Conservation (phyloP, 2,888 invertebrate species). For the Limnephilus rhombicus region DNA sequence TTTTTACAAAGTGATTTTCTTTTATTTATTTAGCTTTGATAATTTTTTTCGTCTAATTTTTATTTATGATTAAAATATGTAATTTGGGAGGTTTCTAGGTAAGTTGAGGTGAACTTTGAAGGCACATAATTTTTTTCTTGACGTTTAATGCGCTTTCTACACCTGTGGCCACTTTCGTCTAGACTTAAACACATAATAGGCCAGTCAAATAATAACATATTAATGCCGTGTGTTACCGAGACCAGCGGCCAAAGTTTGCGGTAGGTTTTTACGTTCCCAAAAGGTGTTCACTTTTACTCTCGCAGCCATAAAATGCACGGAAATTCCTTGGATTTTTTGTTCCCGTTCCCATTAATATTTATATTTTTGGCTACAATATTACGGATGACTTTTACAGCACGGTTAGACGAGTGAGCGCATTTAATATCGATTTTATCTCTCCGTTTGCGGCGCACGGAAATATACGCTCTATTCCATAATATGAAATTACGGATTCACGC, state of each 20-base stretch:
- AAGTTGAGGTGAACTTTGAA: neutral
- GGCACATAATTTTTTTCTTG: neutral
- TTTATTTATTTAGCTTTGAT: too few relatives aligned
- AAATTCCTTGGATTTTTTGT: slow-evolving; percentile 19
- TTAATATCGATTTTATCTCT: slow-evolving; percentile 61
- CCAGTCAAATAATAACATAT: slow-evolving; percentile 26
- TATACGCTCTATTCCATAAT: slow-evolving; percentile 30
- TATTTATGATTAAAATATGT: neutral
- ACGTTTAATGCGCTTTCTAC: neutral
- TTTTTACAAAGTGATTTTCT: too few relatives aligned
- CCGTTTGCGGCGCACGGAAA: slow-evolving; percentile 44
- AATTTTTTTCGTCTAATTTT: neutral
- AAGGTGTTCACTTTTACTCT: slow-evolving; percentile 52
- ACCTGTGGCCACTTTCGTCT: slow-evolving; percentile 15
- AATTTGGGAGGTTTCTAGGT: neutral
- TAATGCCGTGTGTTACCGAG: neutral
- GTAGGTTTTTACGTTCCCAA: slow-evolving; percentile 47
- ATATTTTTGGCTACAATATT: slow-evolving; percentile 46
- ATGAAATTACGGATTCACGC: neutral
- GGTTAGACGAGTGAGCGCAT: slow-evolving; percentile 56
- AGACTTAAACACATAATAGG: slow-evolving; percentile 24
- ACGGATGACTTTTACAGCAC: slow-evolving; percentile 61
- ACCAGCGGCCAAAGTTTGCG: slow-evolving; percentile 42
- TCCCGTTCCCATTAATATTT: neutral
- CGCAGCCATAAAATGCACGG: slow-evolving; percentile 37